Percentiles rank a stretch among this genome's conserved stretches.
Conservation (phyloP, 2,888 invertebrate species). For the Thera britannica region DNA sequence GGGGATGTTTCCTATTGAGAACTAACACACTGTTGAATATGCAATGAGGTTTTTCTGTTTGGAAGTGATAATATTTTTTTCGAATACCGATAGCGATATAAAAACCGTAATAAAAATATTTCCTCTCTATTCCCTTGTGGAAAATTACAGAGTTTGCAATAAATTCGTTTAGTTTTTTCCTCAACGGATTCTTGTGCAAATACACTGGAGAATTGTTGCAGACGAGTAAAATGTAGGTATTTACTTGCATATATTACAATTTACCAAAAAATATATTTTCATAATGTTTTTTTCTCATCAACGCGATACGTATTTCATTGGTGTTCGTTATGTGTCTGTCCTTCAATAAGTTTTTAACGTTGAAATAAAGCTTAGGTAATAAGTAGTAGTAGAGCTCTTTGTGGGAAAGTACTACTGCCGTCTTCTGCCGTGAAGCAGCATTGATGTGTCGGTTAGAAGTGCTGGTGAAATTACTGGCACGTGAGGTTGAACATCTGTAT, state of each 20-base stretch:
- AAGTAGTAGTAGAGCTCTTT: too few species aligned
- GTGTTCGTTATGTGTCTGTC: too few species aligned
- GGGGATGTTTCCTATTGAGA: conserved; percentile 10
- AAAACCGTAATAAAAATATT: conserved; percentile 31
- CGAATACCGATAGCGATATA: conserved; percentile 5
- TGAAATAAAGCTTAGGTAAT: too few species aligned
- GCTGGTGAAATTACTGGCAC: too few species aligned
- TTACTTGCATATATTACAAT: not conserved
- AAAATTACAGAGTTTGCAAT: conserved; percentile 31
- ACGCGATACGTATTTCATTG: too few species aligned
- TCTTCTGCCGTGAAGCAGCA: too few species aligned
- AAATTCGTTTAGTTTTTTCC: conserved; percentile 32
- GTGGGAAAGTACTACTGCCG: too few species aligned
- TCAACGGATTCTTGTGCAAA: conserved; percentile 32
- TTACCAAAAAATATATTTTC: not conserved
- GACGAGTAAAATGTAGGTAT: conserved; percentile 3
- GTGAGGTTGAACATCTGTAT: too few species aligned
- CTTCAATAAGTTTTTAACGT: too few species aligned
- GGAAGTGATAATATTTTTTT: conserved; percentile 1
- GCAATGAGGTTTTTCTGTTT: not conserved
- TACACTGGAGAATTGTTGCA: conserved; percentile 10
- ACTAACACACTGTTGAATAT: conserved; percentile 1
- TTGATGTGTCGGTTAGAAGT: too few species aligned
- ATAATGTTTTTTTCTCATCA: too few species aligned
- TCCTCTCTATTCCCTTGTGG: conserved; percentile 12